Percentiles rank a stretch among this genome's conserved stretches.
phyloP scores from a whole-genome alignment of 2,113 vertebrate species.

The Thamnophis sirtalis region DNA sequence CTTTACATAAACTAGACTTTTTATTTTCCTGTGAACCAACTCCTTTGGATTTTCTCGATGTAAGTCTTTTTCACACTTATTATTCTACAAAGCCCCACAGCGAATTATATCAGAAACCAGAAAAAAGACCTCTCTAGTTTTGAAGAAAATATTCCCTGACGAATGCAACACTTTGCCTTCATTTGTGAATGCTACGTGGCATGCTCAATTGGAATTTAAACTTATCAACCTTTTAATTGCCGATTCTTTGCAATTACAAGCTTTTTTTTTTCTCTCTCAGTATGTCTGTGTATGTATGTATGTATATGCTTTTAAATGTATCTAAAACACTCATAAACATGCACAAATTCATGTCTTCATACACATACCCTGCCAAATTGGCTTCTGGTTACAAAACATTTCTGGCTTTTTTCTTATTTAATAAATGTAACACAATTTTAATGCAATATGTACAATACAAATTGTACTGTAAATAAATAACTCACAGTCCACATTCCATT shows the following conservation, averaged over 20 bases:
- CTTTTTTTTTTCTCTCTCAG: background rate
- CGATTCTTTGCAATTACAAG: background rate
- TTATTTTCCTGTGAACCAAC: background rate
- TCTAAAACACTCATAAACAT: background rate
- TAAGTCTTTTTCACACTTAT: background rate
- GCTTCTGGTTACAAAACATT: background rate
- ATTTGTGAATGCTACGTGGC: background rate
- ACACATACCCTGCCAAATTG: background rate
- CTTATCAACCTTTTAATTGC: background rate
- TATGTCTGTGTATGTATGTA: background rate
- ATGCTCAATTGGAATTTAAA: background rate
- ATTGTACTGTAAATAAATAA: slow-evolving; percentile 32
- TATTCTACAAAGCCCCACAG: background rate
- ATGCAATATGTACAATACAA: background rate
- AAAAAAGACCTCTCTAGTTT: background rate
- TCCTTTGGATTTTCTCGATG: background rate
- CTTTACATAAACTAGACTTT: background rate
- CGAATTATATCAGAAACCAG: background rate
- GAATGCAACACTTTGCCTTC: background rate
- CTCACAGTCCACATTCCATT: slow-evolving; percentile 88
- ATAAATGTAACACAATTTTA: background rate
- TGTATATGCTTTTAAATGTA: background rate
- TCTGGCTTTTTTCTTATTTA: background rate
- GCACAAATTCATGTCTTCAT: no score
- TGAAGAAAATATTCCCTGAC: background rate